Evolutionary conservation across 2,113 vertebrate genomes (phyloP).

Genomic region (Sander vitreus): DNA sequence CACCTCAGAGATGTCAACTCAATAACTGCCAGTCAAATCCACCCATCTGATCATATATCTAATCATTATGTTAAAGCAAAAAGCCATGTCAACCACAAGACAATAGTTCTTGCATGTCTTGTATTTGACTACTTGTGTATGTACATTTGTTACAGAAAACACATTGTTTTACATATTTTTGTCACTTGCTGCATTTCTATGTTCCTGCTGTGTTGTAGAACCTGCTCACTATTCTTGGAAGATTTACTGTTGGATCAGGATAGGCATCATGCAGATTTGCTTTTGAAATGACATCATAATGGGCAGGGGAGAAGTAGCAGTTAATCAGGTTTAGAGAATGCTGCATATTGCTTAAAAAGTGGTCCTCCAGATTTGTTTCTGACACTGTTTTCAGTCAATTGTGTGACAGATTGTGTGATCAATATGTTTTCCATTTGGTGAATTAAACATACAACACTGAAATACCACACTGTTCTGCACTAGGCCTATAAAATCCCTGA

Average conservation of each 20-base stretch:
- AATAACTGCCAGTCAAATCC: constrained; percentile 57
- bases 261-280: constrained; percentile 8
- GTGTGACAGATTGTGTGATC: constrained; percentile 63
- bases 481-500: neutral
- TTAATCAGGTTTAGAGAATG: constrained; percentile 19
- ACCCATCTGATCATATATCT: constrained; percentile 31
- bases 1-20: constrained; percentile 48
- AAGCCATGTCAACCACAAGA: constrained; percentile 42
- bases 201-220: constrained; percentile 1
- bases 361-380: constrained; percentile 59
- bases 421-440: constrained; percentile 67
- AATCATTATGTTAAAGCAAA: constrained; percentile 66
- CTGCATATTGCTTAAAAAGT: constrained; percentile 48
- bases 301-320: neutral
- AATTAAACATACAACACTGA: constrained; percentile 50
- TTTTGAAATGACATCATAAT: constrained; percentile 35
- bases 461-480: constrained; percentile 36
- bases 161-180: constrained; percentile 16
- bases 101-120: constrained; percentile 21
- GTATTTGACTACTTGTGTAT: neutral
- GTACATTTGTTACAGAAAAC: neutral
- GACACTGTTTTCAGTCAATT: constrained; percentile 58
- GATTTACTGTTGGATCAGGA: constrained; percentile 20
- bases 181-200: neutral
- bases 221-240: constrained; percentile 8